A percentile compares a stretch with the other conserved stretches of the same genome.
These are phyloP conservation scores for Pterostichus madidus DNA, from an alignment of 2,888 invertebrate genomes.

Conservation along the genomic window DNA sequence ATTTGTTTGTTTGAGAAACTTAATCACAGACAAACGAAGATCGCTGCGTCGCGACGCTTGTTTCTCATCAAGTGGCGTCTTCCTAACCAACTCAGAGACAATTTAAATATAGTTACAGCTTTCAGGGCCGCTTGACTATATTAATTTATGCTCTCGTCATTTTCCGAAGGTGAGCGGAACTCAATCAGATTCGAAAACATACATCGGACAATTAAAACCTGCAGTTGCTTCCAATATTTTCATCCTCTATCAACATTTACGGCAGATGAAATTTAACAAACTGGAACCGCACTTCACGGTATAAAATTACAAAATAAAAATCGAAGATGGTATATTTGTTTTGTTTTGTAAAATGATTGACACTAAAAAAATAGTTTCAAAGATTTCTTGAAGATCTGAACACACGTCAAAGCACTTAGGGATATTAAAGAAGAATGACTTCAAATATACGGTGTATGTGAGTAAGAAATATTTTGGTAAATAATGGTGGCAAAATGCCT, in stretches of 20 bases:
- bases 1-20: constrained; percentile 44
- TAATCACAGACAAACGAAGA: constrained; percentile 49
- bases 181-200: constrained; percentile 16
- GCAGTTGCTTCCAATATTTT: not conserved
- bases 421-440: not conserved
- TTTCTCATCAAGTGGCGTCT: constrained; percentile 62
- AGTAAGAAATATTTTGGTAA: constrained; percentile 36
- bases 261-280: not conserved
- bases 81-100: constrained; percentile 63
- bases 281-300: not conserved
- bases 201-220: not conserved
- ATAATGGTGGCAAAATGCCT: constrained; percentile 44
- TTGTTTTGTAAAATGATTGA: too few species aligned
- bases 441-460: not conserved
- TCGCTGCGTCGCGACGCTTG: constrained; percentile 52
- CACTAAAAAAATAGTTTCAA: not conserved
- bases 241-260: not conserved
- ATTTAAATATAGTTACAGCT: constrained; percentile 68
- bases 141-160: constrained; percentile 59
- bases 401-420: constrained; percentile 19
- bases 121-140: constrained; percentile 56
- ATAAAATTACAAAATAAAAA: too few species aligned
- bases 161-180: constrained; percentile 43
- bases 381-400: not conserved
- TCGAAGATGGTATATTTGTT: too few species aligned